Percentiles rank a stretch among this genome's conserved stretches.
phyloP scores from a whole-genome alignment of 2,888 invertebrate genomes.

The Cabera pusaria region DNA sequence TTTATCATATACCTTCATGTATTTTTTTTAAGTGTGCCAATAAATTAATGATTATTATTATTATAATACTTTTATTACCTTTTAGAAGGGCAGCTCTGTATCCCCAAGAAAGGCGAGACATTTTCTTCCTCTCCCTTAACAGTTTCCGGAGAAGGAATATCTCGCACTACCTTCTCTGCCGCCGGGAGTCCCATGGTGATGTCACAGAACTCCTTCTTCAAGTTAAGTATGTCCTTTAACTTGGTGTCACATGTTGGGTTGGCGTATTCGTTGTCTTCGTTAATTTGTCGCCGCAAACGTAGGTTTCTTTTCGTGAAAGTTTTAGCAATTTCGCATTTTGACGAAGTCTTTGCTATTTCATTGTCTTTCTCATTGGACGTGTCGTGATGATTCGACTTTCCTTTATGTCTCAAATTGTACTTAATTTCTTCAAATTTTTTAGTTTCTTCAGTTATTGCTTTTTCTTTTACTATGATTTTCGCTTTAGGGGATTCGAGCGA shows the following conservation, averaged over 20 bases:
- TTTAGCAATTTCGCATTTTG: constrained; percentile 45
- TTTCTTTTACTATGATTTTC: neutral
- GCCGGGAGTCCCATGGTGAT: constrained; percentile 63
- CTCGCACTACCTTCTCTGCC: constrained; percentile 45
- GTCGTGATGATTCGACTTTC: constrained; percentile 18
- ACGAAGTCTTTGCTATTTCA: constrained; percentile 39
- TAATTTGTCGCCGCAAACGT: constrained; percentile 52
- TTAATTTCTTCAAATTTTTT: constrained; percentile 35
- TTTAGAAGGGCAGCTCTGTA: constrained; percentile 70
- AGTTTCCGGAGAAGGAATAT: constrained; percentile 67
- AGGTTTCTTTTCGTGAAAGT: constrained; percentile 46
- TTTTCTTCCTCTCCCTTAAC: constrained; percentile 49
- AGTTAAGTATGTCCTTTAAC: constrained; percentile 64
- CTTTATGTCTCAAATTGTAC: constrained; percentile 59
- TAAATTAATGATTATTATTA: too few relatives aligned
- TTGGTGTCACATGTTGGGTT: constrained; percentile 35
- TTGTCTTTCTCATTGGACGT: constrained; percentile 33
- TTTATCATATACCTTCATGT: too few relatives aligned
- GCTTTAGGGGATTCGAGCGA: constrained; percentile 7
- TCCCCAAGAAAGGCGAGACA: constrained; percentile 48
- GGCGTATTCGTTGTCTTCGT: constrained; percentile 41
- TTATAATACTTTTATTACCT: too few relatives aligned
- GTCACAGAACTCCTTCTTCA: constrained; percentile 67
- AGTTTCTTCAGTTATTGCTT: constrained; percentile 10
- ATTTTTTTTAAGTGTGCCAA: too few relatives aligned